These are phyloP conservation scores for Epizoanthus stellaris DNA, from an alignment of 92 coral and sea anemone species.

Conservation along the genomic window DNA sequence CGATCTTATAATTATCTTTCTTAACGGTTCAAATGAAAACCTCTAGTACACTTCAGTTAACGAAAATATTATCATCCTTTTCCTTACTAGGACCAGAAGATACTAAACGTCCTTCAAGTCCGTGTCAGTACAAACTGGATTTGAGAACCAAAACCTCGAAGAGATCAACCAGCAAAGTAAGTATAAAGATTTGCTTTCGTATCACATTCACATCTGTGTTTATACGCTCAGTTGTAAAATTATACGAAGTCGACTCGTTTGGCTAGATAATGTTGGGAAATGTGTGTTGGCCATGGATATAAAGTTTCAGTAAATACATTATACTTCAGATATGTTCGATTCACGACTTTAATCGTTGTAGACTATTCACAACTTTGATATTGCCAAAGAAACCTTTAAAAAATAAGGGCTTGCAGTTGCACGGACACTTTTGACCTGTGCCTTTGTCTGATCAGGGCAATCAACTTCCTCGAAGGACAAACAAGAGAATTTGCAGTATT, in stretches of 20 bases:
- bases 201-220: not conserved
- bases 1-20: not conserved
- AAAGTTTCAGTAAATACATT: not conserved
- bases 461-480: conserved; percentile 14
- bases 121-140: not conserved
- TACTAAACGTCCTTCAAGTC: not conserved
- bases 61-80: not conserved
- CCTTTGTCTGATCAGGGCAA: conserved; percentile 37
- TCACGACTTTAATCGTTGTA: not conserved
- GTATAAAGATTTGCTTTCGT: not conserved
- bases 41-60: not conserved
- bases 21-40: conserved; percentile 39
- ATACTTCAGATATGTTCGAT: not conserved
- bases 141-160: conserved; percentile 13
- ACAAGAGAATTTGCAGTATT: conserved; percentile 22
- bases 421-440: not conserved
- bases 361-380: not conserved
- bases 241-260: not conserved
- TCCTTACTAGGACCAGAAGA: not conserved
- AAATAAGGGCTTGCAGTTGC: not conserved
- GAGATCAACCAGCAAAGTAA: conserved; percentile 23
- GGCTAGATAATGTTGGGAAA: not conserved
- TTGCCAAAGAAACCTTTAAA: not conserved
- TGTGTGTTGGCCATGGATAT: too few species aligned
- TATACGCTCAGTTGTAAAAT: not conserved